Evolutionary conservation across 1,140 invertebrate species (phyloP).

Genomic region (Brachionus paranguensis): DNA sequence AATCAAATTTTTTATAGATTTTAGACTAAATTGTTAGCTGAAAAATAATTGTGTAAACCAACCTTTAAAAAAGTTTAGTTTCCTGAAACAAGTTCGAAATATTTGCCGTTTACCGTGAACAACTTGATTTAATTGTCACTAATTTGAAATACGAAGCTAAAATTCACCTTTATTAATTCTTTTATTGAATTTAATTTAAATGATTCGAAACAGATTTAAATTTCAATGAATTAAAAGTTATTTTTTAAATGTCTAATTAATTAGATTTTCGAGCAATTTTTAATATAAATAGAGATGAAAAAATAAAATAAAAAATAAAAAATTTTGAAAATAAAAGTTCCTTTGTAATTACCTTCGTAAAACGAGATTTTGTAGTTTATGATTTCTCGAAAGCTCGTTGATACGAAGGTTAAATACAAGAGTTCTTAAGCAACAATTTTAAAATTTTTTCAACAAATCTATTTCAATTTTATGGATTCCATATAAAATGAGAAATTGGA

Average conservation of each 20-base stretch:
- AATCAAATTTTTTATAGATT: background rate
- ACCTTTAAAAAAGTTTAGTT: background rate
- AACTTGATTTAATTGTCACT: background rate
- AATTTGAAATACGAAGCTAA: background rate
- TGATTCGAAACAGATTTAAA: conserved; percentile 29
- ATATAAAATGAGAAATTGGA: no score
- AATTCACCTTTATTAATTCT: conserved; percentile 7
- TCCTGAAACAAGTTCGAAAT: conserved; percentile 28
- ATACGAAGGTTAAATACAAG: conserved; percentile 40
- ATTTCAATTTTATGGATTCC: no score
- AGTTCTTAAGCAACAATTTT: background rate
- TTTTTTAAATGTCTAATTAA: conserved; percentile 14
- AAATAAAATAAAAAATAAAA: background rate
- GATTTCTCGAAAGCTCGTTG: conserved; percentile 33
- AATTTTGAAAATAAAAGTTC: background rate
- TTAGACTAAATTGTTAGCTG: background rate
- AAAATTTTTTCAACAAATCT: background rate
- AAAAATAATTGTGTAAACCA: background rate
- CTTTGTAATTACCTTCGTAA: conserved; percentile 38
- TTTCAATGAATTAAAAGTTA: background rate
- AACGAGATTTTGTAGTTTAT: conserved; percentile 37
- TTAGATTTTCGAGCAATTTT: background rate
- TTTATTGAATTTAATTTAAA: conserved; percentile 7
- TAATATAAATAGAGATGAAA: conserved; percentile 9
- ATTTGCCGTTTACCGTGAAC: background rate